Evolutionary conservation across 2,113 vertebrate genomes (phyloP), one percentile per base, ranked within the genome.

Genomic region (Candoia aspera): DNA sequence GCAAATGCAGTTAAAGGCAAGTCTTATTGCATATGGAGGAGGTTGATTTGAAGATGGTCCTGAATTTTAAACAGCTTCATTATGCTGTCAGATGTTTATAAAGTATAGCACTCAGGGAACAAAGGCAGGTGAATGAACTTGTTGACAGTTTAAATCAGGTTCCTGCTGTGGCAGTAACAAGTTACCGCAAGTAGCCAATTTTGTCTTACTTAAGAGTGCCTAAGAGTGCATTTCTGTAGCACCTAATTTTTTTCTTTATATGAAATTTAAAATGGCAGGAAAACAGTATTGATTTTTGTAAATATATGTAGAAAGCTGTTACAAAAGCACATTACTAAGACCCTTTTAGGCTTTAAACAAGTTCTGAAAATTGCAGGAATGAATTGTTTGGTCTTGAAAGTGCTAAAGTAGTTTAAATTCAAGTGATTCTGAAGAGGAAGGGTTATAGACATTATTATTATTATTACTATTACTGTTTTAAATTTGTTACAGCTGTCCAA

Each of bases 221-320:
- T 0, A 0, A 88, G 91, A 89, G 84, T 92, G 13, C 0, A 0
- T 53, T 93, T 86, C n/a, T 6, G 0, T 37, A 79, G n/a, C 83
- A 94, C 37, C 79, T 94, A 86, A 4, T 11, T 92, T 93, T 62
- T 90, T 92, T 92, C 57, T 57, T 93, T 84, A 59, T 46, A 4
- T 91, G 89, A 93, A 49, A 4, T 92, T 26, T 0, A 88, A 33
- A 93, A 9, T 0, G 0, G 12, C 26, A 87, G 84, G 8, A 10
- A 95, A 87, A 9, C 58, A 11, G 2, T 79, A 12, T 11, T 92
- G 58, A 15, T 94, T 93, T 93, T 93, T 8, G 8, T 92, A 92
- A 92, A 19, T 17, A 8, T 73, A 4, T 58, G 13, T 46, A 73
- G 54, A 92, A 96, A 94, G 91, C 11, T 10, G 8, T 79, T 93